Base-by-base conservation (phyloP, 2,113 vertebrate genomes). In the Peromyscus maniculatus region DNA sequence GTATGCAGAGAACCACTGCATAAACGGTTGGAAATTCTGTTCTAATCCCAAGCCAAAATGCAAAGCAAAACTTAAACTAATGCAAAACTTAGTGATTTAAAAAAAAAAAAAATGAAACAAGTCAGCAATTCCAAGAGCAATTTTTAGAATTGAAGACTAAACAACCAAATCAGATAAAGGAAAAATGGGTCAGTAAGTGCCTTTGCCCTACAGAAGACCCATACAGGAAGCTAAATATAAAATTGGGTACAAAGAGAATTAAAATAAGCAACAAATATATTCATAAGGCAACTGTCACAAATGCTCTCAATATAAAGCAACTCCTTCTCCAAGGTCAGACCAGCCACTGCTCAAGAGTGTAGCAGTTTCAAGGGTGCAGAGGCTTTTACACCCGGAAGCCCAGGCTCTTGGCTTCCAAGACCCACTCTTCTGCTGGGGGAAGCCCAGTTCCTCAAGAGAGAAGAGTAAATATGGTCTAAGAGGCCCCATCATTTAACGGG, bases 81-180 rank as follows among this genome's bases (percentile, higher is more conserved):
- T 78, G 46, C 26, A 78, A 15, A 80, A 79, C 15, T 80, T 36
- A 21, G 49, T 55, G 33, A 19, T 36, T 43, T 4, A 43, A 43
- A 43, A 43, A 43, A 43, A 43, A 43, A 43, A 43, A 79, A 31
- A 52, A 24, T n/a, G 5, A 82, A 59, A 59, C 33, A 83, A 83
- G 55, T 22, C 55, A 83, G 55, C 55, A 83, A 59, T 11, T 83
- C 80, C 19, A 83, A 82, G 55, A 49, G 36, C 49, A 55, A 36
- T 80, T 55, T 83, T 83, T 83, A 83, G 39, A 62, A 84, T n/a
- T 55, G 28, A 9, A 87, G 28, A 91, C 43, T 87, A 69, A 96
- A 87, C 4, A 71, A 86, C 55, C 79, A 91, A 94, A 82, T 59
- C 89, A 94, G 67, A 69, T 79, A 83, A 91, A 62, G 3, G 64